Evolutionary conservation across 2,113 vertebrate species (phyloP).

Genomic region (Nibea albiflora): DNA sequence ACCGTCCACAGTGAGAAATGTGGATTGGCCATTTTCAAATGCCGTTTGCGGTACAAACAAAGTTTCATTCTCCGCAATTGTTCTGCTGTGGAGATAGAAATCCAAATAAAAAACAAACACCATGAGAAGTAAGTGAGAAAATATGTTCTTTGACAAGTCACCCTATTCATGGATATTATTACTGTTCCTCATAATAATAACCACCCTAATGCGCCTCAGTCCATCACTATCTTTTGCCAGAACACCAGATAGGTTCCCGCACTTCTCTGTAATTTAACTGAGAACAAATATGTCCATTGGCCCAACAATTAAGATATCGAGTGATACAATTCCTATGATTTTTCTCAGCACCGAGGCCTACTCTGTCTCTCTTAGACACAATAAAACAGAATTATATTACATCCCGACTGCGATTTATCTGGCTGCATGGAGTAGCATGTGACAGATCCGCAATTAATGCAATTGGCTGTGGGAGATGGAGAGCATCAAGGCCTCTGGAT

Average conservation of each 20-base stretch:
- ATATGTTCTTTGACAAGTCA: not conserved
- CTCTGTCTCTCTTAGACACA: slow-evolving; percentile 38
- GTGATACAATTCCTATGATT: slow-evolving; percentile 35
- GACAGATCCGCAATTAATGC: slow-evolving; percentile 57
- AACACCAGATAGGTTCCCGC: not conserved
- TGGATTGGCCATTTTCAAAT: not conserved
- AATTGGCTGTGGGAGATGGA: slow-evolving; percentile 42
- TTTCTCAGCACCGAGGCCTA: slow-evolving; percentile 38
- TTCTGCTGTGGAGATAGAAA: not conserved
- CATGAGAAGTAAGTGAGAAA: not conserved
- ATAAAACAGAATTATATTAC: slow-evolving; percentile 44
- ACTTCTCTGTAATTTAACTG: slow-evolving; percentile 20
- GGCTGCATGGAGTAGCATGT: slow-evolving; percentile 6
- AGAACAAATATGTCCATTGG: slow-evolving; percentile 43
- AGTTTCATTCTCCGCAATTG: not conserved
- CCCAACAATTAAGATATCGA: slow-evolving; percentile 51
- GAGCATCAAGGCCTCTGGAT: slow-evolving; percentile 45
- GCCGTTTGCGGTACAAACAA: not conserved
- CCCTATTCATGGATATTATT: not conserved
- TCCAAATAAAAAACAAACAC: not conserved
- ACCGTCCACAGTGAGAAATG: not conserved
- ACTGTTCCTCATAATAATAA: not conserved
- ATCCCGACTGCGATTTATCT: slow-evolving; percentile 57
- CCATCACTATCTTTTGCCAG: not conserved
- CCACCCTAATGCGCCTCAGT: slow-evolving; percentile 7